phyloP scores from a whole-genome alignment of 2,113 vertebrate genomes.

The Notothenia rossii region DNA sequence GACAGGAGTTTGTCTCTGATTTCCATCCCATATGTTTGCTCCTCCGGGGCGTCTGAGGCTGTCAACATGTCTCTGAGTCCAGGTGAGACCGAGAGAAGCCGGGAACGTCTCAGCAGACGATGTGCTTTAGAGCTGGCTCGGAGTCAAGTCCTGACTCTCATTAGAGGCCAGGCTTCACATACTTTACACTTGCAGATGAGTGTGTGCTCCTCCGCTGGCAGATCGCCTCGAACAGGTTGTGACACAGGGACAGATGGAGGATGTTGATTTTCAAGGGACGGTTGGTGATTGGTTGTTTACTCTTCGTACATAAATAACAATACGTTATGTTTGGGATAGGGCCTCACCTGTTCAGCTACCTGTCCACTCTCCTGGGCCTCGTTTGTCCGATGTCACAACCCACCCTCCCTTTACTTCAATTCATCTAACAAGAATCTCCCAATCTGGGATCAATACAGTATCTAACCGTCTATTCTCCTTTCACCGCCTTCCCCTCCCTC shows the following conservation, averaged over 20 bases:
- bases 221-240: constrained; percentile 70
- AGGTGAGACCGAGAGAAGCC: constrained; percentile 56
- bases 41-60: constrained; percentile 78
- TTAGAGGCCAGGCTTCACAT: constrained; percentile 61
- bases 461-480: too few species aligned
- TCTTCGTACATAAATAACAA: constrained; percentile 44
- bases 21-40: constrained; percentile 71
- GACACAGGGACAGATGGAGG: constrained; percentile 81
- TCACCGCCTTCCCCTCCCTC: too few species aligned
- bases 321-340: too few species aligned
- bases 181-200: constrained; percentile 78
- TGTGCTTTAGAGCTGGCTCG: constrained; percentile 79
- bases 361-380: too few species aligned
- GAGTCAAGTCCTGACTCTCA: constrained; percentile 75
- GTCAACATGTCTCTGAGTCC: constrained; percentile 81
- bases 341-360: constrained; percentile 7
- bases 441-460: too few species aligned
- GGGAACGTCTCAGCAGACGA: constrained; percentile 84
- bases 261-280: constrained; percentile 67
- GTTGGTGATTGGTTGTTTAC: constrained; percentile 70
- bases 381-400: too few species aligned
- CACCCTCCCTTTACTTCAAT: too few species aligned
- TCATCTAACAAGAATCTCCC: too few species aligned
- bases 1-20: constrained; percentile 47
- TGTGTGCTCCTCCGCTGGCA: constrained; percentile 72